Evolutionary conservation across 2,113 vertebrate species (phyloP).

Genomic region (Spheniscus mendiculus): DNA sequence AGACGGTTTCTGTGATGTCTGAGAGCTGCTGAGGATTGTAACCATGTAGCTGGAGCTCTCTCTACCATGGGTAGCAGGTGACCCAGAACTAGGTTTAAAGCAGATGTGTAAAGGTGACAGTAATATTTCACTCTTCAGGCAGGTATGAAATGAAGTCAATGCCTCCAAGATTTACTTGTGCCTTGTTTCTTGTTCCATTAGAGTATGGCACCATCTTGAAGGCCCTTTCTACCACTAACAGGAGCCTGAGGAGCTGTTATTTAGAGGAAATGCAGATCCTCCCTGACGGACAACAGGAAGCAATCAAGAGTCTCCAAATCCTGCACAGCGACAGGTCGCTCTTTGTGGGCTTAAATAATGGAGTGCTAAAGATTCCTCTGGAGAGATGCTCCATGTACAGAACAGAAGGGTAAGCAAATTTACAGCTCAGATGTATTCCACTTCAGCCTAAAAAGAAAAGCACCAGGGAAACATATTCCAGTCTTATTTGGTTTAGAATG

Average conservation of each 20-base stretch:
- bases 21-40: background rate
- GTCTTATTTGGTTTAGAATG: background rate
- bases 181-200: slow-evolving; percentile 63
- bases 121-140: background rate
- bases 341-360: slow-evolving; percentile 89
- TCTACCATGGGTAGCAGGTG: background rate
- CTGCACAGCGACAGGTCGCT: slow-evolving; percentile 92
- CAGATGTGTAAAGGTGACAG: background rate
- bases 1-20: background rate
- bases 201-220: slow-evolving; percentile 96
- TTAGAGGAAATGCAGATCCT: slow-evolving; percentile 96
- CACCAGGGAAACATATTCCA: background rate
- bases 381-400: slow-evolving; percentile 90
- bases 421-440: slow-evolving; percentile 5
- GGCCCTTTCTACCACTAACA: slow-evolving; percentile 90
- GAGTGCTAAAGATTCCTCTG: slow-evolving; percentile 91
- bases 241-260: slow-evolving; percentile 92
- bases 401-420: slow-evolving; percentile 85
- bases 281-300: slow-evolving; percentile 81
- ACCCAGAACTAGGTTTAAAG: background rate
- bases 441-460: slow-evolving; percentile 24
- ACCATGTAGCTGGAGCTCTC: background rate
- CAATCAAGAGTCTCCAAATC: slow-evolving; percentile 93
- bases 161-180: slow-evolving; percentile 9
- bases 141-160: background rate